Evolutionary conservation across 1,140 invertebrate genomes (phyloP).

Genomic region (Aplysia californica): DNA sequence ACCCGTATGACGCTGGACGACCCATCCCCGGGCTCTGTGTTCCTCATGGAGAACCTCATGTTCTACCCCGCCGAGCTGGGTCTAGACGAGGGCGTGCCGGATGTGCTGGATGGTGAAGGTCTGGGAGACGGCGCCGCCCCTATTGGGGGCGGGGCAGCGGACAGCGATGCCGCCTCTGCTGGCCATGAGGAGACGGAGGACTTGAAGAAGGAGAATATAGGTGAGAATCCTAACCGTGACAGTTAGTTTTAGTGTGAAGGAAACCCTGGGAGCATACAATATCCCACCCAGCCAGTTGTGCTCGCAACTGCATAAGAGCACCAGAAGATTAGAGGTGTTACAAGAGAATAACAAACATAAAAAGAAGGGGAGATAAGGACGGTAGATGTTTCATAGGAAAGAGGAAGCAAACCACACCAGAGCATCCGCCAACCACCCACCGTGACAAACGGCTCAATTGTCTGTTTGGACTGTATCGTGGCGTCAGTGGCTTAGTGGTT

Average conservation of each 20-base stretch:
- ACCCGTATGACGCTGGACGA: not conserved
- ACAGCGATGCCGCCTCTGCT: not conserved
- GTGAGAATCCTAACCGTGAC: not conserved
- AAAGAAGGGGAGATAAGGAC: no score
- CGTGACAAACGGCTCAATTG: no score
- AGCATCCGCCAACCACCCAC: no score
- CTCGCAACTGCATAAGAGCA: no score
- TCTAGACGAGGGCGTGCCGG: not conserved
- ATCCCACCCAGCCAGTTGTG: no score
- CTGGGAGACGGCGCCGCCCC: not conserved
- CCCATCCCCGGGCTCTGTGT: not conserved
- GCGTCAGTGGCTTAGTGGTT: no score
- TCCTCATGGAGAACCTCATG: conserved; percentile 26
- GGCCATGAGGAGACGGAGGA: not conserved
- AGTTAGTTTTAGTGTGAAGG: not conserved
- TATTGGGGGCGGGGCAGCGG: not conserved
- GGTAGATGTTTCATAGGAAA: no score
- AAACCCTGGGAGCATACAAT: no score
- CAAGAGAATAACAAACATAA: no score
- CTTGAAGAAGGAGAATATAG: not conserved
- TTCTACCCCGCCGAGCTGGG: conserved; percentile 23
- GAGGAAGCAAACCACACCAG: no score
- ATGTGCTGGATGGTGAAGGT: not conserved
- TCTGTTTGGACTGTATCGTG: no score
- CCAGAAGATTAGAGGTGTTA: no score